Base-by-base conservation (phyloP, 2,888 invertebrate species). In the Zhuqinia jingwanae region DNA sequence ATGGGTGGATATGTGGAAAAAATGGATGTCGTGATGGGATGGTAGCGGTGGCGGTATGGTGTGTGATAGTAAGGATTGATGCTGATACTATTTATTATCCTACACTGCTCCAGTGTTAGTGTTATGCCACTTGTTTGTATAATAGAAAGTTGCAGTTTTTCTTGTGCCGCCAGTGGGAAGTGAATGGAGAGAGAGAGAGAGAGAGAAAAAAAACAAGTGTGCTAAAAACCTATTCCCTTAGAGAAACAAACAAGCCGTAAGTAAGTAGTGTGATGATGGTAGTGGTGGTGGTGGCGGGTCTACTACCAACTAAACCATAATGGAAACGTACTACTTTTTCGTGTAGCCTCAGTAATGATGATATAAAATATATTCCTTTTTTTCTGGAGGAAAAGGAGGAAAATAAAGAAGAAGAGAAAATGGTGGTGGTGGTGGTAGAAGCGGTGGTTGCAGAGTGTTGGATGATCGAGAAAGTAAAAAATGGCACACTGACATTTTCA, bases 401-500 rank as follows among this genome's bases (percentile, higher is more conserved):
- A 36, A 3, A 36, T 36, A 3, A 36, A 36, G 36, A 36, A 3
- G 8, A 36, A 36, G 36, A n/a, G n/a, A 47, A 47, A n/a, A n/a
- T n/a, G n/a, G n/a, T n/a, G n/a, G n/a, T n/a, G n/a, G n/a, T n/a
- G n/a, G n/a, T n/a, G n/a, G n/a, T n/a, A n/a, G n/a, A n/a, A n/a
- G n/a, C n/a, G n/a, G n/a, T n/a, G n/a, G n/a, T n/a, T n/a, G n/a
- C n/a, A n/a, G n/a, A n/a, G n/a, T n/a, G n/a, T 36, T 6, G 50
- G 47, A 47, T 73, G 27, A 73, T 30, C 20, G 17, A 25, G 27
- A 47, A 27, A 25, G 50, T 50, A 73, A 15, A 50, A 73, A 73
- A 50, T n/a, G 45, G 45, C 70, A 45, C 42, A 47, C 20, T 70
- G 73, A 50, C 73, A 47, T 73, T 73, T 73, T 73, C 36, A 36